Evolutionary conservation across 2,888 invertebrate genomes (phyloP).

Genomic region (Aporophyla nigra): DNA sequence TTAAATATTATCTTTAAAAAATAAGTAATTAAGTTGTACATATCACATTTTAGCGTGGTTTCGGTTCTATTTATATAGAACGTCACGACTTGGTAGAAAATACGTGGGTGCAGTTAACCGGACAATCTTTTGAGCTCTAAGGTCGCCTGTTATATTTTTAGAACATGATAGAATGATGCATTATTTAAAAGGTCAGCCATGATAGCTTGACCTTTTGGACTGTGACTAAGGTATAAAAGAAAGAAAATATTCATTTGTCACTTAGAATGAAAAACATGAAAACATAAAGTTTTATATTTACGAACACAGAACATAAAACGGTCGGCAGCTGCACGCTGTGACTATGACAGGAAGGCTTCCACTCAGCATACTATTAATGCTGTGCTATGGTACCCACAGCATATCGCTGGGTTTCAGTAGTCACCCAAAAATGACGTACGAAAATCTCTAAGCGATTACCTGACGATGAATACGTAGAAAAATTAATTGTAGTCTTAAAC

Average conservation of each 20-base stretch:
- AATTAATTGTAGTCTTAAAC: not conserved
- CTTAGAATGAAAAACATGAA: too few relatives aligned
- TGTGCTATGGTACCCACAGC: too few relatives aligned
- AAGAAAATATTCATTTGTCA: too few relatives aligned
- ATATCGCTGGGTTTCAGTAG: too few relatives aligned
- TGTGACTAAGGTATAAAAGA: not conserved
- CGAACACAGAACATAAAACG: too few relatives aligned
- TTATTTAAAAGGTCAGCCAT: not conserved
- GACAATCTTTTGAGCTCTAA: not conserved
- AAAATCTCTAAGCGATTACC: too few relatives aligned
- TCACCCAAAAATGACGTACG: too few relatives aligned
- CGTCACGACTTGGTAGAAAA: constrained; percentile 10
- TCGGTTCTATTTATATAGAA: constrained; percentile 13
- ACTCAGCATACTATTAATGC: too few relatives aligned
- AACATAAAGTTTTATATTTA: too few relatives aligned
- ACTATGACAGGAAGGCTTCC: too few relatives aligned
- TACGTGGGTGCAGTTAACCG: constrained; percentile 18
- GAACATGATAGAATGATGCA: not conserved
- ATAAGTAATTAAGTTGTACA: constrained; percentile 34
- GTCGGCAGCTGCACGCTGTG: too few relatives aligned
- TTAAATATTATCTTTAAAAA: constrained; percentile 47
- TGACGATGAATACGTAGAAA: too few relatives aligned
- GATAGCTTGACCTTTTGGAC: not conserved
- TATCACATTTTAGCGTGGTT: not conserved
- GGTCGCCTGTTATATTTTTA: constrained; percentile 4